Base-by-base conservation (phyloP, 2,888 invertebrate species). In the Liodrosophila aerea region DNA sequence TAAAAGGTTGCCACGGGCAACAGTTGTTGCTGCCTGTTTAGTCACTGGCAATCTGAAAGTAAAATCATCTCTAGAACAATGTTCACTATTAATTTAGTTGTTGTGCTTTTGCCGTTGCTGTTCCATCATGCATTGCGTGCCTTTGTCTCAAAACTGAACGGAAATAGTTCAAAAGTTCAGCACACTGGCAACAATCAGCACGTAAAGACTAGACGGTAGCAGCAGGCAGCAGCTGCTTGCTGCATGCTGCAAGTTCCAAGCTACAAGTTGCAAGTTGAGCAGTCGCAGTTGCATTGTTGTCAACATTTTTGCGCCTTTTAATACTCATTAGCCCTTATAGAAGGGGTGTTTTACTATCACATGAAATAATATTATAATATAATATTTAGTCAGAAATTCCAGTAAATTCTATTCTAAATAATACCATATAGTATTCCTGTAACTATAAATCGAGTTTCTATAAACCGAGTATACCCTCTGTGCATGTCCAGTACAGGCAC, bases 91-190 rank as follows among this genome's bases (percentile, higher is more conserved):
- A 64, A 72, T 68, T 72, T 62, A 61, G 50, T 39, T 44, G 47
- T 31, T 39, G 45, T 9, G 44, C 37, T 40, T n/a, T n/a, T n/a
- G n/a, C n/a, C 13, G 60, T 7, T 37, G 45, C n/a, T 44, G 33
- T 15, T 22, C 31, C 36, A 12, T 31, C 30, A 31, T 59, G 43
- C 40, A 52, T 49, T 52, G 67, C 59, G 37, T 52, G 67, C 27
- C 13, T 34, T 16, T 62, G 70, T 44, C 40, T 40, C 51, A 46
- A 51, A 54, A 51, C 47, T 39, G 47, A 62, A 60, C 60, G 84
- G 71, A 85, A 85, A 83, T 71, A 73, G 86, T 73, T 85, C 64
- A 73, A 71, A 80, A 80, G 81, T 85, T 83, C 64, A 68, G 76
- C 12, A 47, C 46, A 58, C 52, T 57, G 64, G 51, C 64, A 72